Evolutionary conservation across 1,140 invertebrate genomes (phyloP).

Genomic region (Euura lappo): DNA sequence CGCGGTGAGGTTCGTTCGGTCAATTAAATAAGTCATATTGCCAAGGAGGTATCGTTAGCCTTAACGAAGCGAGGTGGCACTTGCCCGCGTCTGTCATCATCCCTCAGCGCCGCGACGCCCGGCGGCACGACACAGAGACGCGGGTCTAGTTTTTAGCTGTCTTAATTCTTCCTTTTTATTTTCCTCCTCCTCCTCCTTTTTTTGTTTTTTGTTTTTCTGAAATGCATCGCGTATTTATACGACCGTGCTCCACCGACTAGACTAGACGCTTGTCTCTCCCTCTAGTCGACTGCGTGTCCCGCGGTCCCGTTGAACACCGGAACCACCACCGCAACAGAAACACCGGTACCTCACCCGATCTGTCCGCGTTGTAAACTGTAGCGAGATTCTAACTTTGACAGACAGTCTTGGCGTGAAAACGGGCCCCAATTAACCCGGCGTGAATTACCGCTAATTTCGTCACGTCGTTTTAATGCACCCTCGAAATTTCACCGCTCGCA

Average conservation of each 20-base stretch:
- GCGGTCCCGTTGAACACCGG: too few species aligned
- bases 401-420: slow-evolving; percentile 58
- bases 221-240: background rate
- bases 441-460: slow-evolving; percentile 60
- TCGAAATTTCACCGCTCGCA: slow-evolving; percentile 38
- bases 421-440: slow-evolving; percentile 57
- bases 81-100: slow-evolving; percentile 14
- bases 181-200: slow-evolving; percentile 7
- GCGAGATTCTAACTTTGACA: too few species aligned
- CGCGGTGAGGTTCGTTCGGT: slow-evolving; percentile 24
- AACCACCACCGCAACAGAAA: too few species aligned
- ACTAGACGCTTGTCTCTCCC: background rate
- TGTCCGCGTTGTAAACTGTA: too few species aligned
- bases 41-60: slow-evolving; percentile 13
- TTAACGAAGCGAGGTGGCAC: slow-evolving; percentile 15
- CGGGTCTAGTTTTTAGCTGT: background rate
- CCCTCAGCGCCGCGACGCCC: slow-evolving; percentile 13
- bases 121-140: slow-evolving; percentile 11
- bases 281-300: background rate
- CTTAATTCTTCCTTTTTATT: background rate
- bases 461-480: too few species aligned
- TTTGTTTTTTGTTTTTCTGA: background rate
- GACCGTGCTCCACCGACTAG: background rate
- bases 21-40: slow-evolving; percentile 43
- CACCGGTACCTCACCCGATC: too few species aligned